These are phyloP conservation scores for Protonibea diacanthus DNA, from an alignment of 2,797 vertebrate genomes.

Conservation along the genomic window DNA sequence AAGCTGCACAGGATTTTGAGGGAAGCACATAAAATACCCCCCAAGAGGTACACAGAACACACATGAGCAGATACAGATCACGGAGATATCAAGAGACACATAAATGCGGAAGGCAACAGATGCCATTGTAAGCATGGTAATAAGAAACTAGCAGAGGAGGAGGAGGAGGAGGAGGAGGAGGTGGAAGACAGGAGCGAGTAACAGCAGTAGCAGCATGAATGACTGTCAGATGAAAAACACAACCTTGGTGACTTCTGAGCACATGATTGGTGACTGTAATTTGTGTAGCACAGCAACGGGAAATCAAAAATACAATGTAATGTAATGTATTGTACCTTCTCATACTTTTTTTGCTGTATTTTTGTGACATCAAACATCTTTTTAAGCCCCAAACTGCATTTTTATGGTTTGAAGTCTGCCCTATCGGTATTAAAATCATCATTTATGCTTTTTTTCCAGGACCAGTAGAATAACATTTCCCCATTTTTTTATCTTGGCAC, in stretches of 20 bases:
- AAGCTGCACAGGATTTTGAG: constrained; percentile 9
- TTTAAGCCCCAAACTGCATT: not conserved
- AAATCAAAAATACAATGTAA: not conserved
- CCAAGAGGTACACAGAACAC: constrained; percentile 4
- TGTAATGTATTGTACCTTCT: not conserved
- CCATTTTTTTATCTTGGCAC: not conserved
- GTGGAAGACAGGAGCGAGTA: not conserved
- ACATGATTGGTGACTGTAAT: constrained; percentile 24
- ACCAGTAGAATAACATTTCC: not conserved
- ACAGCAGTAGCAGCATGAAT: constrained; percentile 31
- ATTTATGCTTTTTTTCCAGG: not conserved
- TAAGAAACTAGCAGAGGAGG: constrained; percentile 33
- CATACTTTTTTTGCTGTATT: not conserved
- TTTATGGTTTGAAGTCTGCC: not conserved
- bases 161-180: constrained; percentile 15
- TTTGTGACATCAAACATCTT: not conserved
- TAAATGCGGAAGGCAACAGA: constrained; percentile 57
- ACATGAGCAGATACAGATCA: constrained; percentile 39
- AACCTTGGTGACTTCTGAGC: constrained; percentile 11
- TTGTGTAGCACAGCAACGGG: not conserved
- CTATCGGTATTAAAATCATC: not conserved
- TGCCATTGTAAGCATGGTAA: constrained; percentile 55
- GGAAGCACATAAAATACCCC: constrained; percentile 13
- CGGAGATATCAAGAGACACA: constrained; percentile 22
- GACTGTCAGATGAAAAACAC: constrained; percentile 34